A percentile compares a stretch with the other conserved stretches of the same genome.
Conservation (phyloP, 64 coral and sea anemone genomes). For the Montipora efflorescens region DNA sequence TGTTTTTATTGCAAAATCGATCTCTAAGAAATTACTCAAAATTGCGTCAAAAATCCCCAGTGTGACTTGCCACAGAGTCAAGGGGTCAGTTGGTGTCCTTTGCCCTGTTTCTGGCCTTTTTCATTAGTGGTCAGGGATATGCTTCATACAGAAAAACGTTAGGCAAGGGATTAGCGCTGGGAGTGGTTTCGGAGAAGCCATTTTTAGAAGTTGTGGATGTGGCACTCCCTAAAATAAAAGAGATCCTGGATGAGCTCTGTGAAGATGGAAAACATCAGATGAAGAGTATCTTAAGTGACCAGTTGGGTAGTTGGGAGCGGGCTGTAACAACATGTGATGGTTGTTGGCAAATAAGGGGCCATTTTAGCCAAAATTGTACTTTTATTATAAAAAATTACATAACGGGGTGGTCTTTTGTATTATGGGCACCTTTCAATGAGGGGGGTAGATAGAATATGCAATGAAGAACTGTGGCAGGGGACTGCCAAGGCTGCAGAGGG, state of each 20-base stretch:
- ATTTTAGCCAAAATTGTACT: too few species aligned
- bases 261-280: too few species aligned
- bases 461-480: slow-evolving; percentile 18
- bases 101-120: slow-evolving; percentile 57
- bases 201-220: slow-evolving; percentile 30
- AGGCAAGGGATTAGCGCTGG: slow-evolving; percentile 44
- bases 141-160: slow-evolving; percentile 38
- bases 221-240: background rate
- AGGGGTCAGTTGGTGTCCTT: slow-evolving; percentile 47
- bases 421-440: too few species aligned
- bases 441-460: background rate
- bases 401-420: too few species aligned
- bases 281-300: too few species aligned
- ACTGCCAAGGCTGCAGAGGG: slow-evolving; percentile 28
- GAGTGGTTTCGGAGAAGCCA: slow-evolving; percentile 12
- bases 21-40: background rate
- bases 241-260: too few species aligned
- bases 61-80: slow-evolving; percentile 22
- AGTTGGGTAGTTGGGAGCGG: too few species aligned
- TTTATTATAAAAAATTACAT: too few species aligned
- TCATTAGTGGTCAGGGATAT: slow-evolving; percentile 39
- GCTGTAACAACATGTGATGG: too few species aligned
- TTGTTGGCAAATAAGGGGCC: too few species aligned
- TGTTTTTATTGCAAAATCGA: background rate
- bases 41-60: too few species aligned